These are phyloP conservation scores for Sakesphorus luctuosus DNA, from an alignment of 2,113 vertebrate species.

Conservation along the genomic window DNA sequence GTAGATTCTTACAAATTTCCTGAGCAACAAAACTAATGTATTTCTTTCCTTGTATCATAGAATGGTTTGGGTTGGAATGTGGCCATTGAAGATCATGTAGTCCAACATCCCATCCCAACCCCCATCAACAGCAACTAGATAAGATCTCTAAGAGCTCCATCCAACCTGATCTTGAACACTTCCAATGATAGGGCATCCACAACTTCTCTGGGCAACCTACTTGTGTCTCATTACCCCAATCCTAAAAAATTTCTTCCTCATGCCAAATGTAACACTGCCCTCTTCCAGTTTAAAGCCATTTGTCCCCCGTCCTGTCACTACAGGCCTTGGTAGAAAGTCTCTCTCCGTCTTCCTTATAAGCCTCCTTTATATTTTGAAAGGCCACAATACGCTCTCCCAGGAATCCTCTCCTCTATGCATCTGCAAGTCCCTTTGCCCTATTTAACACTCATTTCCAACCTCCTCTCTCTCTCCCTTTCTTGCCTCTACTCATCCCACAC, in stretches of 20 bases:
- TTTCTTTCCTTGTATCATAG: neutral
- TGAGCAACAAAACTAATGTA: neutral
- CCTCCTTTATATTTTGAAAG: fast-evolving
- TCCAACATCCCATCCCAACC: neutral
- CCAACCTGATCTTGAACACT: neutral
- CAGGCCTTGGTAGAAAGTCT: neutral
- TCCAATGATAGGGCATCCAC: neutral
- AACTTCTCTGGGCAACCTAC: neutral
- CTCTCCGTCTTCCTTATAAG: neutral
- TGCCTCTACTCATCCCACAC: neutral
- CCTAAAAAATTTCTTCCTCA: neutral
- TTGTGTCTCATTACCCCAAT: neutral
- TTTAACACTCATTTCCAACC: neutral
- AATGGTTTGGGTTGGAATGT: neutral
- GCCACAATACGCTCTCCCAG: neutral
- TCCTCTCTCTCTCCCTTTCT: neutral
- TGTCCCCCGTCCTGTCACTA: neutral
- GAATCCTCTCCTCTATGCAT: neutral
- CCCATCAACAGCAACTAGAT: neutral
- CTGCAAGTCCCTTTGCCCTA: neutral
- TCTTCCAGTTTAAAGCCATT: neutral
- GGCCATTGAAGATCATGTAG: neutral
- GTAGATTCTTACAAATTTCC: neutral
- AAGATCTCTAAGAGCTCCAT: neutral
- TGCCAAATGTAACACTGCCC: neutral